Conservation (phyloP, 2,797 vertebrate genomes). For the Anomalospiza imberbis region DNA sequence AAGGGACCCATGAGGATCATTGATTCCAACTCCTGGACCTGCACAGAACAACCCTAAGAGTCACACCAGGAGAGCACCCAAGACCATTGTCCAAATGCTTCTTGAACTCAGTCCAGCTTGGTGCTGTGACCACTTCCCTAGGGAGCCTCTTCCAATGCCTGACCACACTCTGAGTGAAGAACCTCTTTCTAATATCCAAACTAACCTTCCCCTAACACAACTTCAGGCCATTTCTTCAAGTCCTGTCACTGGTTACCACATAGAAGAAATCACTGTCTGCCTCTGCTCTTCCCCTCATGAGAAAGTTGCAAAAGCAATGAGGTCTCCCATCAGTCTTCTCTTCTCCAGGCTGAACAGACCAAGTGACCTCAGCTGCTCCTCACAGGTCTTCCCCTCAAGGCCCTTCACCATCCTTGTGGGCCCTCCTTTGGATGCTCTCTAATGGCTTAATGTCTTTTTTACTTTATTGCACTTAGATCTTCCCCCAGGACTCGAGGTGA, state of each 20-base stretch:
- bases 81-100: neutral
- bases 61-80: too few species aligned
- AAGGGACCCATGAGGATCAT: neutral
- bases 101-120: neutral
- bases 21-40: neutral
- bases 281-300: neutral
- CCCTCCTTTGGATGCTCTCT: neutral
- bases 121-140: too few species aligned
- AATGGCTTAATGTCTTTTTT: neutral
- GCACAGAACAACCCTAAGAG: neutral
- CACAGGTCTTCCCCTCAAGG: neutral
- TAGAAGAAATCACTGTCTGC: too few species aligned
- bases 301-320: too few species aligned
- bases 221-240: fast-evolving
- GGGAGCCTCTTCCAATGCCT: neutral
- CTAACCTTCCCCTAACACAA: neutral
- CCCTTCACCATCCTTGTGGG: neutral
- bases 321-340: neutral
- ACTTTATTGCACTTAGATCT: neutral
- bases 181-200: too few species aligned
- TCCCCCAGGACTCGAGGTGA: fast-evolving
- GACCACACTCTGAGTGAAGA: neutral
- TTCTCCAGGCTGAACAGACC: neutral
- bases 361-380: neutral
- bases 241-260: neutral